Conservation (phyloP, 2,797 vertebrate genomes). For the Pipistrellus pygmaeus region DNA sequence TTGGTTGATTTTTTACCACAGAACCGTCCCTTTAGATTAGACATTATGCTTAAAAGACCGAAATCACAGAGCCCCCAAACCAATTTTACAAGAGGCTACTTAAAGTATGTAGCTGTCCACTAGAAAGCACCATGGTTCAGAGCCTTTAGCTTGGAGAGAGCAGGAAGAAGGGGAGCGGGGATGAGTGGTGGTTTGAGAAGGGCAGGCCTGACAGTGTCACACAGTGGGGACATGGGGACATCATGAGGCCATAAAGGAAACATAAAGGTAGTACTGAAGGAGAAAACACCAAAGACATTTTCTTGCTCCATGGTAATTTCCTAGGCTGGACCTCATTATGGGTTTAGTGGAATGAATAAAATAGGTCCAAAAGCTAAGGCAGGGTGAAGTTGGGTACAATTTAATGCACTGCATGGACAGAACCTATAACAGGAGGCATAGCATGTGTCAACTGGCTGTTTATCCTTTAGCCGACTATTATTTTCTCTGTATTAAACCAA, state of each 20-base stretch:
- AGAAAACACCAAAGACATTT: not conserved
- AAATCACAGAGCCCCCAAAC: not conserved
- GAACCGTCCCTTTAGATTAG: not conserved
- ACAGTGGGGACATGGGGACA: rapidly evolving
- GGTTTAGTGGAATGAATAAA: not conserved
- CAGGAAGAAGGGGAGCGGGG: not conserved
- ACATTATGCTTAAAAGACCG: not conserved
- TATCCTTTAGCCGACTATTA: not conserved
- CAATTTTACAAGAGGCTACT: not conserved
- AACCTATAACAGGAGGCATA: not conserved
- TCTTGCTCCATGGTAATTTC: not conserved
- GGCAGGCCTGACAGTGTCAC: not conserved
- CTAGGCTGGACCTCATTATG: not conserved
- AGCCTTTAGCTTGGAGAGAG: not conserved
- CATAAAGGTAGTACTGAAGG: not conserved
- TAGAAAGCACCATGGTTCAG: not conserved
- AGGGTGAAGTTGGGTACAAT: not conserved
- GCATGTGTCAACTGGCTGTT: not conserved
- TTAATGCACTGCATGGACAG: not conserved
- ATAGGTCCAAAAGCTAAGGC: not conserved
- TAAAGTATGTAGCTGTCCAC: not conserved
- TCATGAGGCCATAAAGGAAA: not conserved
- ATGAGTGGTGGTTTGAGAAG: not conserved
- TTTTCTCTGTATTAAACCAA: slow-evolving; percentile 52
- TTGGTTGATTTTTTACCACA: not conserved